Conservation (phyloP, 2,888 invertebrate species). For the Aleiodes alternator region DNA sequence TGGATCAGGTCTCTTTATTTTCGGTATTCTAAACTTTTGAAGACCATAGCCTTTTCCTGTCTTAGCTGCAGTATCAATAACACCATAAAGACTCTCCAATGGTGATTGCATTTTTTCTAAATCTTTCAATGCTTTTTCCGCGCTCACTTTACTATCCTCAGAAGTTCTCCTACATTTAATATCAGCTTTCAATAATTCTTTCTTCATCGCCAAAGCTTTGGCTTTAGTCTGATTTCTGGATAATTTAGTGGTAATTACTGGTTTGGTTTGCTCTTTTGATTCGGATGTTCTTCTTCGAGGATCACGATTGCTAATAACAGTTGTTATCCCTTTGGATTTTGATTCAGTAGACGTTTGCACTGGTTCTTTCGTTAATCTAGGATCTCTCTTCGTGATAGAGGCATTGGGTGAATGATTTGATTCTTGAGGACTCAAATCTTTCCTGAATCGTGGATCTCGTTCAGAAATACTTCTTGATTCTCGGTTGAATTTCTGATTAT, state of each 20-base stretch:
- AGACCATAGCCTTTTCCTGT: constrained; percentile 76
- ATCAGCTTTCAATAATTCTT: constrained; percentile 43
- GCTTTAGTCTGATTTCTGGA: constrained; percentile 44
- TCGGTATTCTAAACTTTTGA: constrained; percentile 78
- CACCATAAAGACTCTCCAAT: constrained; percentile 76
- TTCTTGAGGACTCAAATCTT: constrained; percentile 51
- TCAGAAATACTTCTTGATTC: constrained; percentile 53
- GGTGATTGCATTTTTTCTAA: constrained; percentile 73
- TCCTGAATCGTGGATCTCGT: constrained; percentile 59
- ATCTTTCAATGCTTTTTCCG: constrained; percentile 63
- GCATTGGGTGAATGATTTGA: constrained; percentile 27
- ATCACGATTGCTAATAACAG: constrained; percentile 56
- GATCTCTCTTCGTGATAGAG: constrained; percentile 57
- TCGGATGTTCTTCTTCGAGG: constrained; percentile 59
- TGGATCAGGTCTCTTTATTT: constrained; percentile 72
- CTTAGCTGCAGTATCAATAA: constrained; percentile 71
- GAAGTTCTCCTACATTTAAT: constrained; percentile 53
- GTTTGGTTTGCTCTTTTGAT: constrained; percentile 48
- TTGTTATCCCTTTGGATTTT: constrained; percentile 49
- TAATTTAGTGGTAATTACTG: constrained; percentile 20
- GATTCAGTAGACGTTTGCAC: not conserved
- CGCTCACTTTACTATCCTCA: constrained; percentile 54
- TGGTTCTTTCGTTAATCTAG: constrained; percentile 62
- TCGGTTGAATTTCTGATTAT: constrained; percentile 24
- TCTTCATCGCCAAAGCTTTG: constrained; percentile 38